These are phyloP conservation scores for Eupithecia inturbata DNA, from an alignment of 2,888 invertebrate species.

Conservation along the genomic window DNA sequence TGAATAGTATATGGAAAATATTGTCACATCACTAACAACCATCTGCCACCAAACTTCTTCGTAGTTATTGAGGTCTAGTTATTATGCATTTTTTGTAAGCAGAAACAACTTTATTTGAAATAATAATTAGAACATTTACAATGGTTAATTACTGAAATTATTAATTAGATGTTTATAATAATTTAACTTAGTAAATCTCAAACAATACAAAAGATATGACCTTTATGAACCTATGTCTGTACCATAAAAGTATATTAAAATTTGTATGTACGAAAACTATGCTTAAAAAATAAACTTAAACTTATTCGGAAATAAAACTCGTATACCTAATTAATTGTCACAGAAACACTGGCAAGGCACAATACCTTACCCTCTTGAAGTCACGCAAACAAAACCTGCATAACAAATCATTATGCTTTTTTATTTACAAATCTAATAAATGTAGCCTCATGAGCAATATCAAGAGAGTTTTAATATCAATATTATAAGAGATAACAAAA, in stretches of 20 bases:
- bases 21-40: too few species aligned
- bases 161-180: not conserved
- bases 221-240: not conserved
- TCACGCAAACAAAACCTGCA: slow-evolving; percentile 35
- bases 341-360: slow-evolving; percentile 66
- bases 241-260: slow-evolving; percentile 19
- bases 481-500: slow-evolving; percentile 18
- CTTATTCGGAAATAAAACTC: slow-evolving; percentile 43
- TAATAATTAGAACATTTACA: slow-evolving; percentile 29
- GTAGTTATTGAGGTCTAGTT: too few species aligned
- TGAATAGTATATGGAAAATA: too few species aligned
- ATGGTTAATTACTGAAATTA: slow-evolving; percentile 23
- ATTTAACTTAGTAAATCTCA: not conserved
- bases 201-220: slow-evolving; percentile 12
- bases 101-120: not conserved
- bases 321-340: slow-evolving; percentile 50
- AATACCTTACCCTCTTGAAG: slow-evolving; percentile 44
- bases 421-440: slow-evolving; percentile 42
- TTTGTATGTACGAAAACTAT: slow-evolving; percentile 48
- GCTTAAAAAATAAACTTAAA: slow-evolving; percentile 45
- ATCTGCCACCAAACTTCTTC: too few species aligned
- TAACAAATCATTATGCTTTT: slow-evolving; percentile 40
- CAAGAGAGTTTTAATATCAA: slow-evolving; percentile 23
- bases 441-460: slow-evolving; percentile 47
- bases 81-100: not conserved